A percentile compares a stretch with the other conserved stretches of the same genome.
phyloP scores from a whole-genome alignment of 2,113 vertebrate genomes.

The Oryzias woworae region DNA sequence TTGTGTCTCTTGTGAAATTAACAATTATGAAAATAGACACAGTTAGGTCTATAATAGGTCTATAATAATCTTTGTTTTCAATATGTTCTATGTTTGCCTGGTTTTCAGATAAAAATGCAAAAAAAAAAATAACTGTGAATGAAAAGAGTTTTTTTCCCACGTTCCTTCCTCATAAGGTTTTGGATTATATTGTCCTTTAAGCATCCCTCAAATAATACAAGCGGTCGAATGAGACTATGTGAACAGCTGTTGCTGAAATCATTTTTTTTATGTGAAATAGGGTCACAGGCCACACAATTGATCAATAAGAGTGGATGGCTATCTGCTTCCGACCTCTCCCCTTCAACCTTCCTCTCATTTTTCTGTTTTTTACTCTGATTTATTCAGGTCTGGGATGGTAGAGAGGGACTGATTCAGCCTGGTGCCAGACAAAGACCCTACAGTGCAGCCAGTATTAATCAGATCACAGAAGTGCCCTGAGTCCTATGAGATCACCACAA shows the following conservation, averaged over 20 bases:
- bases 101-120: too few relatives aligned
- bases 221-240: conserved; percentile 20
- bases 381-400: conserved; percentile 56
- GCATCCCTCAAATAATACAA: background rate
- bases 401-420: conserved; percentile 64
- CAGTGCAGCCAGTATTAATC: conserved; percentile 56
- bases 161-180: too few relatives aligned
- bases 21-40: too few relatives aligned
- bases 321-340: conserved; percentile 7
- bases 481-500: conserved; percentile 68
- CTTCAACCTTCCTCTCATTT: conserved; percentile 35
- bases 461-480: conserved; percentile 59
- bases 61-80: too few relatives aligned
- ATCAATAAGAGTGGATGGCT: conserved; percentile 21
- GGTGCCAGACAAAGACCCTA: conserved; percentile 68
- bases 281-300: conserved; percentile 37
- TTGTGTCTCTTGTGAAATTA: too few relatives aligned
- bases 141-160: too few relatives aligned
- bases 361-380: conserved; percentile 37
- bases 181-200: background rate
- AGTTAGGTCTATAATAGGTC: too few relatives aligned
- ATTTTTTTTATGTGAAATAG: conserved; percentile 17
- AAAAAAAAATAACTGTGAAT: too few relatives aligned
- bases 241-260: conserved; percentile 6
- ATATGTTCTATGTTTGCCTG: too few relatives aligned